Evolutionary conservation across 1,140 invertebrate genomes (phyloP), one percentile per base, ranked within the genome.

Genomic region (Drosophila mauritiana): DNA sequence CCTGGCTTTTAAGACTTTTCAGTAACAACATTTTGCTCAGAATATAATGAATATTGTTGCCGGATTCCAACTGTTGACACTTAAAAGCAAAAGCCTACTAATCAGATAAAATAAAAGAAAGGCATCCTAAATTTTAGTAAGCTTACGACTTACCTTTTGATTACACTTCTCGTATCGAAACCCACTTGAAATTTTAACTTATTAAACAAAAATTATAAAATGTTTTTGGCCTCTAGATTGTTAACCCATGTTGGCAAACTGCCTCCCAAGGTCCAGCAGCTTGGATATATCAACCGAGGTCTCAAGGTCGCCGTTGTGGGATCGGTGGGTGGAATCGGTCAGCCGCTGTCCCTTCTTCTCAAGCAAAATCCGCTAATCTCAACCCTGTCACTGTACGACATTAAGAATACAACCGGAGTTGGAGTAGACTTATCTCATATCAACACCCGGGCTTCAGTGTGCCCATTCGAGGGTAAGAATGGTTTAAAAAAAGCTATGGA

Each of bases 351-450:
- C 4, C 92, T 98, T 2, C 93, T 98, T 1, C 90, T 98, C 15
- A 98, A 98, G 91, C 93, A 95, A 51, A 96, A 95, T 34, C 94
- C 95, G 13, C 88, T 95, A 2, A 93, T 97, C 10, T 94, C 93
- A 1, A 93, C 95, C 55, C 93, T 97, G 8, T 93, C 94, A 0
- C 93, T 98, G 0, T 97, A 97, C 74, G 97, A 98, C 93, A 94
- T 97, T 75, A 95, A 95, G 1, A 94, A 97, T 77, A 45, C 45
- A 0, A 96, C 96, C 15, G 97, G 97, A 75, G 96, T 98, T 6
- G 96, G 96, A 36, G 96, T 96, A 43, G 97, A 98, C 93, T 93
- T 98, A 4, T 97, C 96, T 34, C 97, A 98, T 91, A 97, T 98
- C 42, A 95, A 97, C 49, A 96, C 96, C 0, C 86, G 92, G 4